phyloP scores from a whole-genome alignment of 2,797 vertebrate species.

The Anguilla pacifica region DNA sequence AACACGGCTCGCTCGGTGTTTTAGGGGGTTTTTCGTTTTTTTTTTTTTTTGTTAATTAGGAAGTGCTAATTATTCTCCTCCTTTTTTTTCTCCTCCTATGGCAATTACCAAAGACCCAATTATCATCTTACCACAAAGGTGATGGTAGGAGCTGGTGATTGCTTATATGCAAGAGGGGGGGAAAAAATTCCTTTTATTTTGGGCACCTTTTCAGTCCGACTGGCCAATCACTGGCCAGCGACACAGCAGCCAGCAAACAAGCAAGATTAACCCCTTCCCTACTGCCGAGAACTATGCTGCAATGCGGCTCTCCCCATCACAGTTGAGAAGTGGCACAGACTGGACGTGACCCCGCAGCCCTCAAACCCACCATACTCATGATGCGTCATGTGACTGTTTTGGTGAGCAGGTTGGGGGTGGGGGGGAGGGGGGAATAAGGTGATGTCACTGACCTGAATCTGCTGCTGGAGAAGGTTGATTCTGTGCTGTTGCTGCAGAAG shows the following conservation, averaged over 20 bases:
- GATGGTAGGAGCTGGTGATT: slow-evolving; percentile 53
- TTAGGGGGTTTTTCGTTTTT: slow-evolving; percentile 46
- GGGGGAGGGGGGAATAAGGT: slow-evolving; percentile 42
- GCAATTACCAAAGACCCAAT: slow-evolving; percentile 68
- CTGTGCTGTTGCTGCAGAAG: slow-evolving; percentile 99
- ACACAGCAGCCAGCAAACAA: background rate
- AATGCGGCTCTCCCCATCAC: background rate
- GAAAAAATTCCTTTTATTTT: background rate
- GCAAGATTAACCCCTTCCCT: background rate
- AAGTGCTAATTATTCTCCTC: slow-evolving; percentile 78
- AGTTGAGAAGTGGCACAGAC: background rate
- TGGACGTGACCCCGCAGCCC: background rate
- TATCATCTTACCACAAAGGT: slow-evolving; percentile 70
- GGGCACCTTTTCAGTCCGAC: background rate
- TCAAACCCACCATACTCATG: background rate
- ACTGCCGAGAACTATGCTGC: too few species aligned
- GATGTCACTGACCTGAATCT: slow-evolving; percentile 89
- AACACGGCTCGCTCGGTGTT: slow-evolving; percentile 70
- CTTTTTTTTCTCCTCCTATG: slow-evolving; percentile 65
- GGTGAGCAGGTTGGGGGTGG: slow-evolving; percentile 24
- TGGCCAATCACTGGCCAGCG: background rate
- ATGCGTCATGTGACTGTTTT: background rate
- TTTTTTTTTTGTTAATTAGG: slow-evolving; percentile 70
- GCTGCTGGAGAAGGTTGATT: slow-evolving; percentile 99
- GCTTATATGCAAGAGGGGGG: slow-evolving; percentile 30